Base-by-base conservation (phyloP, 1,140 invertebrate genomes). In the Macrosteles quadrilineatus region DNA sequence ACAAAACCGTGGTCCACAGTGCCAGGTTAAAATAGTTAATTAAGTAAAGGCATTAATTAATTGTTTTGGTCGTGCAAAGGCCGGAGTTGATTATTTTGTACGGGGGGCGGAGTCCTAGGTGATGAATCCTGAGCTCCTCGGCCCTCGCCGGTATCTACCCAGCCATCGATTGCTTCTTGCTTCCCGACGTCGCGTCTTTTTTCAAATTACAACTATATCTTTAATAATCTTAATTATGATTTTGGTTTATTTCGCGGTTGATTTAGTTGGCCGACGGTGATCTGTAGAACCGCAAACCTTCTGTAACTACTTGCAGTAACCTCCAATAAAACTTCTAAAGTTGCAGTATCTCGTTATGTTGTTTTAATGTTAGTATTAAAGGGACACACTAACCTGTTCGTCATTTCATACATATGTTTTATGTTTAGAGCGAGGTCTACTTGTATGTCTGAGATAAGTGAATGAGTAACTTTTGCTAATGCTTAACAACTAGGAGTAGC, bases 1-100 rank as follows among this genome's bases (percentile, higher is more conserved):
- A 36, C 32, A 36, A 36, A 36, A n/a, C n/a, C n/a, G n/a, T n/a
- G 32, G 32, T n/a, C n/a, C 4, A 21, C 47, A 21, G n/a, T 29
- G 21, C 6, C 3, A 29, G 27, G 21, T 59, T 59, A 59, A 59
- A 59, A 23, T 59, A 59, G 55, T 59, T 59, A 59, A 59, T 59
- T 59, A 59, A 59, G 55, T 59, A 59, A 59, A 59, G 55, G 55
- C 55, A 59, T 59, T 59, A 59, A 59, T 59, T 59, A 59, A 59
- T 59, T 59, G 55, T 59, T 59, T 59, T 30, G 55, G 47, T 19
- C 47, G 47, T 6, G 47, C 47, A 40, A 40, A 40, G 36, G 36
- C 36, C 17, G 36, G 47, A 59, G 55, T 59, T 59, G 27, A 59
- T 59, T 59, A 59, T 59, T 59, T 59, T 29, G 55, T 59, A 59